These are phyloP conservation scores for Gymnothorax javanicus DNA, from an alignment of 2,797 vertebrate genomes.

Conservation along the genomic window DNA sequence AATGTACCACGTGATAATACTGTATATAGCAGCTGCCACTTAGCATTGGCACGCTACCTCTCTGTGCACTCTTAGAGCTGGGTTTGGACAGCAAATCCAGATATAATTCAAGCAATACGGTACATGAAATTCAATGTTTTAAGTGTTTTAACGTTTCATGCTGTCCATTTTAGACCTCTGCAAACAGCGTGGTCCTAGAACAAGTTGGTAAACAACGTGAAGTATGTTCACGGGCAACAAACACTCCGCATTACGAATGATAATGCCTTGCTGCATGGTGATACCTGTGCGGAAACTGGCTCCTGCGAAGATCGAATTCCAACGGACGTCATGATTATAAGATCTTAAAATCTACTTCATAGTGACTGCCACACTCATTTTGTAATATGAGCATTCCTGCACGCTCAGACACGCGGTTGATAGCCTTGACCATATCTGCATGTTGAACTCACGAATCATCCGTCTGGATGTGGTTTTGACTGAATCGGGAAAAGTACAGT, in stretches of 20 bases:
- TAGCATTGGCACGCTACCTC: no score
- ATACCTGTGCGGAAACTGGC: not conserved
- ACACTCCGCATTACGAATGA: not conserved
- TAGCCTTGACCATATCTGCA: not conserved
- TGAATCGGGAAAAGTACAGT: not conserved
- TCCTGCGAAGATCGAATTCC: not conserved
- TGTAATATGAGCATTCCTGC: not conserved
- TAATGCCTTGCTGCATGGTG: not conserved
- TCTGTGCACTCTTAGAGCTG: not conserved
- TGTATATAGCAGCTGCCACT: conserved; percentile 37
- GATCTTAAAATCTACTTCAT: not conserved
- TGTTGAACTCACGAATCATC: not conserved
- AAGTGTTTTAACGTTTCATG: conserved; percentile 49
- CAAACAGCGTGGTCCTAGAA: not conserved
- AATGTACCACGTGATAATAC: conserved; percentile 53
- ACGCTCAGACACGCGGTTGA: not conserved
- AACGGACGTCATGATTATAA: not conserved
- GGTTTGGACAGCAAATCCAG: not conserved
- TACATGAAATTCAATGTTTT: conserved; percentile 24
- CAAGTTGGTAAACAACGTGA: not conserved
- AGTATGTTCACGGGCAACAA: not conserved
- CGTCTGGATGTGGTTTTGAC: not conserved
- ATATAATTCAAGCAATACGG: not conserved
- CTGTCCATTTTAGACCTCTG: conserved; percentile 35
- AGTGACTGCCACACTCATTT: not conserved